Base-by-base conservation (phyloP, 1,140 invertebrate species). In the Myzus persicae region DNA sequence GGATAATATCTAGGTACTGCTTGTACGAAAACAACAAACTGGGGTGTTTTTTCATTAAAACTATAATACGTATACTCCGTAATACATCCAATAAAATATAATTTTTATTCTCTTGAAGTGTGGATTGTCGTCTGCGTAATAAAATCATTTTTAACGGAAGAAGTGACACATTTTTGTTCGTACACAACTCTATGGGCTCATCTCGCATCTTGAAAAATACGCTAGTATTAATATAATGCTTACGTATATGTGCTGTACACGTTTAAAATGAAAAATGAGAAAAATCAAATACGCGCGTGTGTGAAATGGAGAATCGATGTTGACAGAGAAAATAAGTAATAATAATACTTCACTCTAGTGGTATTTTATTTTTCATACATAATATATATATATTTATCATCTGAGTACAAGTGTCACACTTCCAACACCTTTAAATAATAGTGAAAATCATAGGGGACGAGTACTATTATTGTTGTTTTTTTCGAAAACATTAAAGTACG, bases 401-500 rank as follows among this genome's bases (percentile, higher is more conserved):
- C 31, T 26, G n/a, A 87, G 46, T 87, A 87, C 84, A 26, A 31
- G 42, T 87, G 24, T 42, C 82, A 40, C 40, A 40, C 9, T 42
- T 84, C 24, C 9, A 40, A 82, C 36, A 22, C 22, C 59, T 82
- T 38, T 38, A 3, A 38, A 36, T 24, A 51, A 24, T 82, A 38
- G 82, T 26, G 14, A 14, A 76, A 42, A 85, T 3, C 38, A 2
- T 14, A 7, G 8, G 24, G 9, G 11, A 2, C 14, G 31, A n/a
- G 14, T 76, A 46, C 42, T 31, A 40, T 82, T 44, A 44, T 87
- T 87, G 84, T 87, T 87, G 20, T 87, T 87, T 87, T 14, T 87
- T 46, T 87, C 20, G 9, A 84, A 84, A 84, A 84, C 9, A 42
- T 9, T 42, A 40, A 84, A 4, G 14, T 42, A 42, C 0, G 82